Base-by-base conservation (phyloP, 2,113 vertebrate species). In the Egretta garzetta region DNA sequence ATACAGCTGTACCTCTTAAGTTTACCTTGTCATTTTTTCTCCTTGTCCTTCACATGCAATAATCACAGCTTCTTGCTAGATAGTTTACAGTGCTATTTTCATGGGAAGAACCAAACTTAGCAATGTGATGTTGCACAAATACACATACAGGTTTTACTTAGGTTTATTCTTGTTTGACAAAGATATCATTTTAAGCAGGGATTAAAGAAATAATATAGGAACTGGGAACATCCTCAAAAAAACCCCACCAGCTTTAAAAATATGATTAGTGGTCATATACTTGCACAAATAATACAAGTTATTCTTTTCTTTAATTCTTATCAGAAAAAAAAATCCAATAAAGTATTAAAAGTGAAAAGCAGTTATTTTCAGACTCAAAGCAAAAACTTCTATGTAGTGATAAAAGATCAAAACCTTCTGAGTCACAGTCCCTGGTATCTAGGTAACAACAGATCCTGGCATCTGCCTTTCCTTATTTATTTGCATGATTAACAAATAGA, bases 361-460 rank as follows among this genome's bases (percentile, higher is more conserved):
- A 68, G 16, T 15, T 91, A 66, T 92, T 96, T 96, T 92, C 15
- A 92, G 70, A 80, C 28, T 41, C 66, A 58, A 43, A 77, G 12
- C 19, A 93, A 72, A 94, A 96, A 79, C 12, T 91, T 93, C 26
- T 18, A 23, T 13, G 19, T 60, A 67, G 37, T 56, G 45, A 88
- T 91, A 96, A 80, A 86, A 85, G 73, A 95, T 94, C 55, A 85
- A 94, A 97, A 92, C 32, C 85, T 80, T 90, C 35, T 86, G 80
- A 95, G 71, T 50, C 72, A 76, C 23, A 52, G 55, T 23, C 37
- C 19, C 41, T n/a, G 13, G 74, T 94, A 96, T 72, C 87, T 64
- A 96, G 84, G 77, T 91, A 97, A 97, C 60, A 85, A 83, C 63
- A 96, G 89, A 95, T 70, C 60, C 19, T 55, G 67, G 63, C 49